Evolutionary conservation across 2,797 vertebrate species (phyloP).

Genomic region (Cetoscarus ocellatus): DNA sequence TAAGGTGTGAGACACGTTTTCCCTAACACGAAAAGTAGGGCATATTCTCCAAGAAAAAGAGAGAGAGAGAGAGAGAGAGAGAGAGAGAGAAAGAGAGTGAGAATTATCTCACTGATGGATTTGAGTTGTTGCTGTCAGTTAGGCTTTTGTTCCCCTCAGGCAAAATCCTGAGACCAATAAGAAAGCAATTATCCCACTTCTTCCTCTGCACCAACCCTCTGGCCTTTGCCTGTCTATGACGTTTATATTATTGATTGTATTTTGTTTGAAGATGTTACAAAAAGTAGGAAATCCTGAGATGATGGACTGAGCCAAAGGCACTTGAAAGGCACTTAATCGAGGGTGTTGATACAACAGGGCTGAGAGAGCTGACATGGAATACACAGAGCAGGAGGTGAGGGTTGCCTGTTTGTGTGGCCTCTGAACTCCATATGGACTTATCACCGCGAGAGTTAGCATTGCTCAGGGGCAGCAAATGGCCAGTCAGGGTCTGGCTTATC

Average conservation of each 20-base stretch:
- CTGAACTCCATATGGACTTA: constrained; percentile 82
- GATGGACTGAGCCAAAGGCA: constrained; percentile 61
- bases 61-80: too few species aligned
- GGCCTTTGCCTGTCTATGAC: constrained; percentile 33
- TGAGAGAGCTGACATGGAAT: constrained; percentile 71
- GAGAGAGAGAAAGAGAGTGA: constrained; percentile 39
- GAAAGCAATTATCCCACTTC: constrained; percentile 31
- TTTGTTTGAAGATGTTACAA: constrained; percentile 40
- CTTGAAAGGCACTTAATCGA: constrained; percentile 77
- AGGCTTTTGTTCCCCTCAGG: constrained; percentile 51
- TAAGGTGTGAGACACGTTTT: constrained; percentile 85
- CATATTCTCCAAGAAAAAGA: constrained; percentile 36
- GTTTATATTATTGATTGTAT: constrained; percentile 14
- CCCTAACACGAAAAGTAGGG: constrained; percentile 73
- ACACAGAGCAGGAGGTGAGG: constrained; percentile 75
- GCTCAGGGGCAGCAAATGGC: constrained; percentile 78
- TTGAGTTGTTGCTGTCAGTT: constrained; percentile 67
- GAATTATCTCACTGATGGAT: constrained; percentile 79
- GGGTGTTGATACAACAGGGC: constrained; percentile 72
- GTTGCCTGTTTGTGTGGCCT: constrained; percentile 80
- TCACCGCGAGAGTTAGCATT: constrained; percentile 76
- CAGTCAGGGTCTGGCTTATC: constrained; percentile 80
- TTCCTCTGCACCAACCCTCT: constrained; percentile 10
- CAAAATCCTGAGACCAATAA: constrained; percentile 35
- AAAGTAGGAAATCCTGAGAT: constrained; percentile 53